Conservation (phyloP, 2,888 invertebrate genomes). For the Brenthis hecate region DNA sequence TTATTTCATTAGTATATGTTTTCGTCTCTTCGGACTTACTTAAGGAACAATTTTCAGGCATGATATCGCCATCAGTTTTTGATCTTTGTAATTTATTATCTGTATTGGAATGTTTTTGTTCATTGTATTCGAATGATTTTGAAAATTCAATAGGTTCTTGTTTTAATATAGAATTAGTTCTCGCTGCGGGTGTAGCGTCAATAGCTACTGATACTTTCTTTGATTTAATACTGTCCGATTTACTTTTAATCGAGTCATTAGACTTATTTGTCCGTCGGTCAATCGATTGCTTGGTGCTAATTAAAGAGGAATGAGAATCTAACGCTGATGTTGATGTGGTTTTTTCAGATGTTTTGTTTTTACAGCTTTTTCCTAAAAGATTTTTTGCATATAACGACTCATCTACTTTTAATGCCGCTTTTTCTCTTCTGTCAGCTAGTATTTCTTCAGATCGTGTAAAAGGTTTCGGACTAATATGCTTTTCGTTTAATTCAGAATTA, state of each 20-base stretch:
- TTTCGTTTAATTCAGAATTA: constrained; percentile 63
- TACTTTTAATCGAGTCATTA: constrained; percentile 73
- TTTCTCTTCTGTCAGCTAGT: constrained; percentile 65
- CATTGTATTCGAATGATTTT: constrained; percentile 82
- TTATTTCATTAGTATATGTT: constrained; percentile 69
- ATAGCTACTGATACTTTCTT: constrained; percentile 89
- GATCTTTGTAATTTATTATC: constrained; percentile 64
- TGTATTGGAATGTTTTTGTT: constrained; percentile 60
- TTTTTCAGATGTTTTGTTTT: constrained; percentile 72
- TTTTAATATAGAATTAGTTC: constrained; percentile 87
- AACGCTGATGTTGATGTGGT: constrained; percentile 74
- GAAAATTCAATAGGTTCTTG: constrained; percentile 90
- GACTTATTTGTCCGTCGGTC: constrained; percentile 65
- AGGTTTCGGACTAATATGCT: constrained; percentile 55
- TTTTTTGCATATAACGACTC: constrained; percentile 50
- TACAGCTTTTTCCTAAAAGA: constrained; percentile 51
- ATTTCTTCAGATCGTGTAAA: constrained; percentile 76
- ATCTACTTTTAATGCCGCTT: constrained; percentile 50
- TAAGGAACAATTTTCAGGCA: constrained; percentile 36
- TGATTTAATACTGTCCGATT: constrained; percentile 74
- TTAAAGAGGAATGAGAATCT: constrained; percentile 71
- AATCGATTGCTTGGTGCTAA: constrained; percentile 62
- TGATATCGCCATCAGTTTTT: constrained; percentile 70
- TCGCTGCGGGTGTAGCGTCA: constrained; percentile 89
- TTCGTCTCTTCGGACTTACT: constrained; percentile 44